A percentile compares a stretch with the other conserved stretches of the same genome.
phyloP scores from a whole-genome alignment of 2,888 invertebrate species.

The Buathra laborator region DNA sequence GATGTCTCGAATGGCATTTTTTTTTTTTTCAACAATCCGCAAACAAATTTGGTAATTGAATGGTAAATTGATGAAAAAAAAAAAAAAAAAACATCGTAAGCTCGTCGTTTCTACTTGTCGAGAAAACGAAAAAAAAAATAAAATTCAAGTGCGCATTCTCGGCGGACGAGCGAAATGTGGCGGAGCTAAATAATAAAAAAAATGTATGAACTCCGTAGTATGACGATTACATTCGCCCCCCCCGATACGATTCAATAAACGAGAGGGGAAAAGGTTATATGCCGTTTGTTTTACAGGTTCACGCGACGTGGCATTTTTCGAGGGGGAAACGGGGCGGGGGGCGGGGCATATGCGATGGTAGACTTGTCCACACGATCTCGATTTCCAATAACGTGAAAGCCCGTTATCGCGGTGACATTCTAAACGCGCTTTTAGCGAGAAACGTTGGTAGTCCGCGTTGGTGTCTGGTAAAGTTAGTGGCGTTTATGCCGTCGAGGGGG shows the following conservation, averaged over 20 bases:
- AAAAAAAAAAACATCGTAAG: no score
- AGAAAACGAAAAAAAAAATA: neutral
- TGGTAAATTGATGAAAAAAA: no score
- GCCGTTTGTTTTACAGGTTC: neutral
- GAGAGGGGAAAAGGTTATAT: neutral
- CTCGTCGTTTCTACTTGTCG: no score
- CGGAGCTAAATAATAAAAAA: neutral
- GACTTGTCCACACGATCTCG: slow-evolving; percentile 4
- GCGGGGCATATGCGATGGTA: neutral
- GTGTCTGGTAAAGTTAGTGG: slow-evolving; percentile 14
- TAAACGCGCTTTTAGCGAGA: neutral
- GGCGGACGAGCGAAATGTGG: neutral
- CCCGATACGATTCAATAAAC: neutral
- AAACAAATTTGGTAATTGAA: no score
- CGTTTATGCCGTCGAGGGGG: neutral
- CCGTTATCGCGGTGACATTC: slow-evolving; percentile 43
- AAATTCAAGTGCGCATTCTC: neutral
- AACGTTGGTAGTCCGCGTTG: neutral
- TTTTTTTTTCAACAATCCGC: no score
- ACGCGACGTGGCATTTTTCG: neutral
- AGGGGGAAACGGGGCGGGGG: neutral
- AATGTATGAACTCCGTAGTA: neutral
- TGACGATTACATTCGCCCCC: neutral
- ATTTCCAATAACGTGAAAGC: slow-evolving; percentile 25
- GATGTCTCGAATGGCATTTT: no score